A percentile compares a stretch with the other conserved stretches of the same genome.
phyloP scores from a whole-genome alignment of 2,113 vertebrate genomes.

The Hippopotamus amphibius region DNA sequence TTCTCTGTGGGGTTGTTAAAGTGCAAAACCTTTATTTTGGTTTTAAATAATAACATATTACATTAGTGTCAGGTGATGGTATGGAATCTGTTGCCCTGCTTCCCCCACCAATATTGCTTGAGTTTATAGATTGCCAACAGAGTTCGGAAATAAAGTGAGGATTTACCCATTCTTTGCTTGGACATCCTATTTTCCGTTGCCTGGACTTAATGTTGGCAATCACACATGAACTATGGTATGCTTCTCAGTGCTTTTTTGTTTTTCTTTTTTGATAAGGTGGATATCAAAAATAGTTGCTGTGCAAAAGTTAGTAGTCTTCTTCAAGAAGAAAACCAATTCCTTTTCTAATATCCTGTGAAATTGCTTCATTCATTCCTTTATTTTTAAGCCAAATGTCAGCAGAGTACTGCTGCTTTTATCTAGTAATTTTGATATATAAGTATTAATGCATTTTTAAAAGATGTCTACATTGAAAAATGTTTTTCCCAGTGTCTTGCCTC shows the following conservation, averaged over 20 bases:
- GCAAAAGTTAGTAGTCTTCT: slow-evolving; percentile 92
- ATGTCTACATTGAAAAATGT: slow-evolving; percentile 78
- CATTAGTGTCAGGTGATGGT: slow-evolving; percentile 34
- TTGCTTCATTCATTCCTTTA: slow-evolving; percentile 85
- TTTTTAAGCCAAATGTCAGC: slow-evolving; percentile 88
- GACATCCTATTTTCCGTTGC: not conserved
- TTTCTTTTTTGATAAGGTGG: slow-evolving; percentile 88
- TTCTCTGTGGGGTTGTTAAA: slow-evolving; percentile 75
- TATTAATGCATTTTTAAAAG: slow-evolving; percentile 73
- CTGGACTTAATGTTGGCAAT: slow-evolving; percentile 37
- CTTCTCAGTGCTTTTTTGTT: slow-evolving; percentile 76
- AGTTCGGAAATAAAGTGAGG: not conserved
- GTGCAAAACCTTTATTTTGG: slow-evolving; percentile 75
- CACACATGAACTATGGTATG: slow-evolving; percentile 31
- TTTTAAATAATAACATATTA: slow-evolving; percentile 16
- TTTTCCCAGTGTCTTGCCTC: slow-evolving; percentile 76
- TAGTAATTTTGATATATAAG: slow-evolving; percentile 85
- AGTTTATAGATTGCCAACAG: slow-evolving; percentile 50
- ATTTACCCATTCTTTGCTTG: not conserved
- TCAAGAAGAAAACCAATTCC: slow-evolving; percentile 90
- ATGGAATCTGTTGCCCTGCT: slow-evolving; percentile 1
- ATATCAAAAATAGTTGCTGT: slow-evolving; percentile 91
- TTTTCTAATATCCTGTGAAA: slow-evolving; percentile 89
- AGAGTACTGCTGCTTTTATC: slow-evolving; percentile 87
- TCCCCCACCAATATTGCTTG: not conserved